phyloP scores from a whole-genome alignment of 30 jellyfish, hydroid and myxozoan species.

The Hydractinia echinata region DNA sequence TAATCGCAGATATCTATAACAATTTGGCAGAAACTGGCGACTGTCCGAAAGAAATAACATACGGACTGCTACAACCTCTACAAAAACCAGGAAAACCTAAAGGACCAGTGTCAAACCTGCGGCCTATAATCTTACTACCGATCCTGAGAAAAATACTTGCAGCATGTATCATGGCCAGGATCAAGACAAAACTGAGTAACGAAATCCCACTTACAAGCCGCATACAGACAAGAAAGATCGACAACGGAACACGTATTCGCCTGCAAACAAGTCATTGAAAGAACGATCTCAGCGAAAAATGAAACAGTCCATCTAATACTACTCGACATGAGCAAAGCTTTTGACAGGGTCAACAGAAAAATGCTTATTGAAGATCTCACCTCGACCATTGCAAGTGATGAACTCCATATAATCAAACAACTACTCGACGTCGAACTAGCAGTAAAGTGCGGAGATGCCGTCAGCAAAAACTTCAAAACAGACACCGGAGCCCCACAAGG shows the following conservation, averaged over 20 bases:
- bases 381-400: slow-evolving; percentile 38
- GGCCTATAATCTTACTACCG: slow-evolving; percentile 32
- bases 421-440: slow-evolving; percentile 35
- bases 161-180: slow-evolving; percentile 2
- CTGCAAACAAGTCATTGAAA: too few species aligned
- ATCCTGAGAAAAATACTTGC: slow-evolving; percentile 28
- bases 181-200: too few species aligned
- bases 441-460: slow-evolving; percentile 37
- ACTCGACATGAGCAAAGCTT: slow-evolving; percentile 66
- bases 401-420: slow-evolving; percentile 42
- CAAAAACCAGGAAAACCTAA: slow-evolving; percentile 43
- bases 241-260: too few species aligned
- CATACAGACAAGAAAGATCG: too few species aligned
- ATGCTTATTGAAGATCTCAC: slow-evolving; percentile 31
- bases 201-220: too few species aligned
- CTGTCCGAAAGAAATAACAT: slow-evolving; percentile 10
- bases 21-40: slow-evolving; percentile 6
- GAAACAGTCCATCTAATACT: too few species aligned
- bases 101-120: slow-evolving; percentile 31
- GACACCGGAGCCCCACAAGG: slow-evolving; percentile 56
- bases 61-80: slow-evolving; percentile 25
- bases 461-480: slow-evolving; percentile 42
- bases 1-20: background rate
- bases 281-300: too few species aligned
- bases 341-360: slow-evolving; percentile 49